Evolutionary conservation across 1,140 invertebrate genomes (phyloP).

Genomic region (Bombus confusus): DNA sequence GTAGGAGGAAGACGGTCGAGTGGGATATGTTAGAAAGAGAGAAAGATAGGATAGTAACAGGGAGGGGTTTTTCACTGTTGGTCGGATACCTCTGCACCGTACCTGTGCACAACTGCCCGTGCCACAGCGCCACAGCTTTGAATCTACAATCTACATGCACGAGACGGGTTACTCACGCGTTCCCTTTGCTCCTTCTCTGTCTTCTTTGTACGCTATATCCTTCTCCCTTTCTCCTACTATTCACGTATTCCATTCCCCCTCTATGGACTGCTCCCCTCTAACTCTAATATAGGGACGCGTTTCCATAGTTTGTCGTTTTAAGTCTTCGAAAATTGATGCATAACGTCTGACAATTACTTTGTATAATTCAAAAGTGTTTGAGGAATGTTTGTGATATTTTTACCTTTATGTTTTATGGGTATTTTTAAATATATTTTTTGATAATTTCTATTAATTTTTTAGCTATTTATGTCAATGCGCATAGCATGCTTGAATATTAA

Average conservation of each 20-base stretch:
- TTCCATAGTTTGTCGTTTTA: constrained; percentile 13
- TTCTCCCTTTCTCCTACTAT: constrained; percentile 2
- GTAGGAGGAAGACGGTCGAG: constrained; percentile 42
- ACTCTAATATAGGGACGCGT: constrained; percentile 18
- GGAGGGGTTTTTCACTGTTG: constrained; percentile 59
- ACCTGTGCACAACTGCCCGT: constrained; percentile 48
- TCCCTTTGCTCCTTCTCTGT: neutral
- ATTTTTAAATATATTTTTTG: neutral
- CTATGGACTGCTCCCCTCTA: neutral
- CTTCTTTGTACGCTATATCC: neutral
- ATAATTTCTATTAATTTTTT: neutral
- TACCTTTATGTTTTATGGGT: constrained; percentile 34
- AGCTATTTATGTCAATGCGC: no score
- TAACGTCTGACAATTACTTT: neutral
- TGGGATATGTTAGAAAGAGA: constrained; percentile 49
- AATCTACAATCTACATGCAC: constrained; percentile 36
- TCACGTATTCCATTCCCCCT: constrained; percentile 5
- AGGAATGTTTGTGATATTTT: neutral
- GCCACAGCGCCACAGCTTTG: constrained; percentile 27
- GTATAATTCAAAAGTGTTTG: no score
- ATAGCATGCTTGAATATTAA: neutral
- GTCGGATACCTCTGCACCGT: constrained; percentile 51
- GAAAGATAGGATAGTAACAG: constrained; percentile 24
- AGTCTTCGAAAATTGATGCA: constrained; percentile 1
- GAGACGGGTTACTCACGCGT: constrained; percentile 48